These are phyloP conservation scores for Aurelia aurita complex sp. Pacific DNA, from an alignment of 30 jellyfish, hydroid and myxozoan genomes.

Conservation along the genomic window DNA sequence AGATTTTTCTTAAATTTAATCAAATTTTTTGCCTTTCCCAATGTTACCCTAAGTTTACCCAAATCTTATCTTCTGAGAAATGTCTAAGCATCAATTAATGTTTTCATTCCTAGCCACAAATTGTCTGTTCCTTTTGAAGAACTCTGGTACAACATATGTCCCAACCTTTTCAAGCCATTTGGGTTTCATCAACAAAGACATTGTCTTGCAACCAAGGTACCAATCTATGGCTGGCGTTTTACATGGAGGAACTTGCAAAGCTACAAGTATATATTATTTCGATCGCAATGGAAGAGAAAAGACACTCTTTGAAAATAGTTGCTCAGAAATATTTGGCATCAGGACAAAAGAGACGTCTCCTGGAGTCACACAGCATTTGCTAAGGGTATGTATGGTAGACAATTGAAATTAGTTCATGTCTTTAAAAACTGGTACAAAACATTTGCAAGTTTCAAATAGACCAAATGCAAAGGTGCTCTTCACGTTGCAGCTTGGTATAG, in stretches of 20 bases:
- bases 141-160: slow-evolving; percentile 8
- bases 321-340: slow-evolving; percentile 41
- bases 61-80: neutral
- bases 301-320: slow-evolving; percentile 14
- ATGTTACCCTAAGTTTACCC: no score
- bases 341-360: neutral
- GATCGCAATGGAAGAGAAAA: slow-evolving; percentile 9
- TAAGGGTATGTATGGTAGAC: slow-evolving; percentile 6
- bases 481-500: no score
- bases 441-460: no score
- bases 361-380: slow-evolving; percentile 11
- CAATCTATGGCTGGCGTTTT: neutral
- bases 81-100: no score
- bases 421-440: no score
- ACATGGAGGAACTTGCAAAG: slow-evolving; percentile 19
- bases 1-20: no score
- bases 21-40: no score
- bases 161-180: slow-evolving; percentile 44
- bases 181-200: neutral
- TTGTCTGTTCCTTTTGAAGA: slow-evolving; percentile 2
- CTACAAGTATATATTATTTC: neutral
- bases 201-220: neutral
- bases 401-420: no score
- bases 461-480: no score
- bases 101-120: neutral